These are phyloP conservation scores for Odontophorus gujanensis DNA, from an alignment of 2,113 vertebrate genomes.

Conservation along the genomic window DNA sequence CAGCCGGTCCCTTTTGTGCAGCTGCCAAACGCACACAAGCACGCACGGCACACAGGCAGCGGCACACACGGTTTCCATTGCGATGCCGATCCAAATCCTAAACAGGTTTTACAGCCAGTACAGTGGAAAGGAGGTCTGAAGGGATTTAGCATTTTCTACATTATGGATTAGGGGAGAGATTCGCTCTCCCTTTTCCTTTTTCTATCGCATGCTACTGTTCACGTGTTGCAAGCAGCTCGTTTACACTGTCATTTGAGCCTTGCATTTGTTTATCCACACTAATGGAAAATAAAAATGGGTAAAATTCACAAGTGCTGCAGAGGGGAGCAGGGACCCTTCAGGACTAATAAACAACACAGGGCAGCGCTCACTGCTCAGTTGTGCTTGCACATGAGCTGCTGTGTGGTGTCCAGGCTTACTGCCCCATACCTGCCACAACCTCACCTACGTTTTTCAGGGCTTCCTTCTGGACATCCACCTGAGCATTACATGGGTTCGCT, in stretches of 20 bases:
- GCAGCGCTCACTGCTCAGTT: not conserved
- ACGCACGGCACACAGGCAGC: constrained; percentile 34
- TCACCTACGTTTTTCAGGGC: not conserved
- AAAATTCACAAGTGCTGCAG: not conserved
- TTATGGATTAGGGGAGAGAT: not conserved
- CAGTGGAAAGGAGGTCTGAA: not conserved
- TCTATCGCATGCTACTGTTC: not conserved
- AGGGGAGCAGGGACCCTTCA: not conserved
- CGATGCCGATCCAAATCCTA: constrained; percentile 14
- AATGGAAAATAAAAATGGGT: not conserved
- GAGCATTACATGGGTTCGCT: not conserved
- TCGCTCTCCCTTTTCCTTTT: not conserved
- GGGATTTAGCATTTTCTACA: constrained; percentile 25
- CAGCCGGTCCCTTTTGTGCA: constrained; percentile 72
- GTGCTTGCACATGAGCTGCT: not conserved
- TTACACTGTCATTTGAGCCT: not conserved
- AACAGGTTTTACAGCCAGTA: not conserved
- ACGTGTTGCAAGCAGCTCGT: not conserved
- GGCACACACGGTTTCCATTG: not conserved
- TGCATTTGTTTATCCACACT: not conserved
- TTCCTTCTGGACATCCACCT: not conserved
- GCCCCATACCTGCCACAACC: not conserved
- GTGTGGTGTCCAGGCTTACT: not conserved
- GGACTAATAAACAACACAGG: not conserved
- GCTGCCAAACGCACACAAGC: constrained; percentile 41